A percentile compares a stretch with the other conserved stretches of the same genome.
Conservation (phyloP, 2,888 invertebrate genomes). For the Orthosia gracilis region DNA sequence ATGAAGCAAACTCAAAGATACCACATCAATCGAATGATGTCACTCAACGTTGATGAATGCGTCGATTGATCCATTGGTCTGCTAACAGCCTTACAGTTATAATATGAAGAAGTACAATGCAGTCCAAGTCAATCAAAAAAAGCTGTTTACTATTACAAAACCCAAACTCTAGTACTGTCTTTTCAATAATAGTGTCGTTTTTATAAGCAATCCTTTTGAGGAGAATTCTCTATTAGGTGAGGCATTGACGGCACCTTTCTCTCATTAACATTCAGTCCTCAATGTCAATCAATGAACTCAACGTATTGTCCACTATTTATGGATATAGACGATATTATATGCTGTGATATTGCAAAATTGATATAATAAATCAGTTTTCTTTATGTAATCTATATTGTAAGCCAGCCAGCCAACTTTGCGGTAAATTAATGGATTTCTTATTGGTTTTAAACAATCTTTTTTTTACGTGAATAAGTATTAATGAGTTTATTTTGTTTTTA, state of each 20-base stretch:
- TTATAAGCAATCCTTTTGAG: conserved; percentile 9
- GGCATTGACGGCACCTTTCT: conserved; percentile 33
- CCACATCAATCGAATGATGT: neutral
- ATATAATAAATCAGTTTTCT: conserved; percentile 23
- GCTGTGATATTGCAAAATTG: conserved; percentile 14
- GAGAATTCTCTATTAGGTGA: conserved; percentile 1
- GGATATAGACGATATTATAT: conserved; percentile 23
- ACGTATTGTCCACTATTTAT: conserved; percentile 15
- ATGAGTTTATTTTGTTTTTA: neutral
- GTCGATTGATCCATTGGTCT: too few relatives aligned
- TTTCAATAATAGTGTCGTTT: conserved; percentile 13
- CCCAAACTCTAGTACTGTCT: neutral
- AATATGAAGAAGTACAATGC: too few relatives aligned
- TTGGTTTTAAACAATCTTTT: neutral
- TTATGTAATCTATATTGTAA: conserved; percentile 40
- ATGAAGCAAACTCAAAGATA: neutral
- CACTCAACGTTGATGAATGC: neutral
- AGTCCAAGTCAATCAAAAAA: neutral
- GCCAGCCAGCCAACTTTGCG: conserved; percentile 1
- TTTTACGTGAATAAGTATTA: neutral
- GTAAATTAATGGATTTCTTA: neutral
- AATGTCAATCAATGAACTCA: conserved; percentile 18
- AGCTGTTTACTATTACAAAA: neutral
- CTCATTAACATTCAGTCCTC: conserved; percentile 23
- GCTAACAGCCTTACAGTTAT: too few relatives aligned